Conservation (phyloP, 2,888 invertebrate genomes). For the Idaea straminata region DNA sequence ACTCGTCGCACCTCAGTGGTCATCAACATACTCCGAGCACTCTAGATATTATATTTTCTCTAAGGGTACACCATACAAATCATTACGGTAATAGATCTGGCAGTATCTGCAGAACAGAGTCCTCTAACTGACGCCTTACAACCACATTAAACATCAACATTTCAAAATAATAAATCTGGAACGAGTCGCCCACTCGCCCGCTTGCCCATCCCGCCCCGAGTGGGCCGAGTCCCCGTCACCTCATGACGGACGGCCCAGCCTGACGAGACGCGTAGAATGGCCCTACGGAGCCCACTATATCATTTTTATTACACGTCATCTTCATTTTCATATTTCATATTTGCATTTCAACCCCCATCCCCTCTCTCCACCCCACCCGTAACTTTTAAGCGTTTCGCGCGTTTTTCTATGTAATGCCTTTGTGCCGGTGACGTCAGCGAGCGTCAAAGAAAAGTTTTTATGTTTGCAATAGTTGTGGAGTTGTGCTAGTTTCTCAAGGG, state of each 20-base stretch:
- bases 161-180: conserved; percentile 72
- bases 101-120: conserved; percentile 16
- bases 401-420: conserved; percentile 75
- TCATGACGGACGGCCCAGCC: conserved; percentile 86
- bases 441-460: conserved; percentile 56
- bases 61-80: not conserved
- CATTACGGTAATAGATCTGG: not conserved
- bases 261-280: conserved; percentile 87
- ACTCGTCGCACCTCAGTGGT: too few relatives aligned
- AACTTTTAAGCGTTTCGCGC: conserved; percentile 68
- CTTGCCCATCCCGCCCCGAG: conserved; percentile 41
- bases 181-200: conserved; percentile 39
- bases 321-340: conserved; percentile 84
- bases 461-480: conserved; percentile 34
- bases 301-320: conserved; percentile 89
- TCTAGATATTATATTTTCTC: too few relatives aligned
- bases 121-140: conserved; percentile 21
- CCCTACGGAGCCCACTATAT: conserved; percentile 88
- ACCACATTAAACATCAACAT: conserved; percentile 62
- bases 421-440: conserved; percentile 57
- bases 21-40: too few relatives aligned
- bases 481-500: conserved; percentile 22
- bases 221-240: conserved; percentile 71
- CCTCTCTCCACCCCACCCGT: conserved; percentile 35
- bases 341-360: conserved; percentile 67